Conservation (phyloP, 2,113 vertebrate species). For the Circaetus cinerascens region DNA sequence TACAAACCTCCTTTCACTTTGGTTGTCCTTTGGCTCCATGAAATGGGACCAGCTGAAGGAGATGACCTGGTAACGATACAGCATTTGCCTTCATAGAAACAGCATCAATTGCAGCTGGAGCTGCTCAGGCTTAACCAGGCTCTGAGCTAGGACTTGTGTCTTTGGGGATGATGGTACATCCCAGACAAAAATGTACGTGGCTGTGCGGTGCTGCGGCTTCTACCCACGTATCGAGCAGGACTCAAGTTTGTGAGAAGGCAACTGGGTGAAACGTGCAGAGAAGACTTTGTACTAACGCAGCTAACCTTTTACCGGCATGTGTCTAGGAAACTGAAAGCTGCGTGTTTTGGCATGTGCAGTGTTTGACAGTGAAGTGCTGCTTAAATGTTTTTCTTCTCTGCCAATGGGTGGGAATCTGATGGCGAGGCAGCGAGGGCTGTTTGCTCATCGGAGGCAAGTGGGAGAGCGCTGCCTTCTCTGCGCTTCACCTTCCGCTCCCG, state of each 20-base stretch:
- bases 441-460: neutral
- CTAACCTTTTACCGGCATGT: neutral
- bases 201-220: fast-evolving
- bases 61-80: fast-evolving
- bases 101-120: neutral
- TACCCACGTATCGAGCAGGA: fast-evolving
- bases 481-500: neutral
- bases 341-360: neutral
- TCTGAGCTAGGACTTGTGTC: neutral
- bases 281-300: neutral
- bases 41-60: neutral
- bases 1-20: neutral
- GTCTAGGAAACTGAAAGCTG: neutral
- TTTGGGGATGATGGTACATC: neutral
- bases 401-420: neutral
- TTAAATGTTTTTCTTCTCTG: neutral
- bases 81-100: neutral
- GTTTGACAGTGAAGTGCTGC: neutral
- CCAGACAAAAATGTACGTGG: fast-evolving
- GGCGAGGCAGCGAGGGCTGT: neutral
- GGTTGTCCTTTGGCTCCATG: neutral
- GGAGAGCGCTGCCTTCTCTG: neutral
- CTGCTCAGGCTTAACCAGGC: neutral
- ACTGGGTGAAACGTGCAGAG: neutral
- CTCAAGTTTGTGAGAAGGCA: neutral